Evolutionary conservation across 2,113 vertebrate species (phyloP).

Genomic region (Callithrix jacchus): DNA sequence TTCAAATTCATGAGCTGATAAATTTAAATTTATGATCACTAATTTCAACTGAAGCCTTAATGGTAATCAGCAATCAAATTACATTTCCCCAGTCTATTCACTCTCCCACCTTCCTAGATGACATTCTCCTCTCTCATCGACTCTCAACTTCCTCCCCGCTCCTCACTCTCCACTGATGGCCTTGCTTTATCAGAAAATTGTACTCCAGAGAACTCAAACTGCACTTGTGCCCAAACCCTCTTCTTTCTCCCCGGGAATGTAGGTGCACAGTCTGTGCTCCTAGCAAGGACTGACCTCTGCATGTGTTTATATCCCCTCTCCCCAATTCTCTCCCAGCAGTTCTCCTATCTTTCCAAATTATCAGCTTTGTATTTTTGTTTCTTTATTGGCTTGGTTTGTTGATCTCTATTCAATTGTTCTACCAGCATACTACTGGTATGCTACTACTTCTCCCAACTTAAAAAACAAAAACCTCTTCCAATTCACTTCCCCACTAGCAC

Average conservation of each 20-base stretch:
- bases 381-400: neutral
- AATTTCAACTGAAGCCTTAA: slow-evolving; percentile 50
- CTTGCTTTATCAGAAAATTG: neutral
- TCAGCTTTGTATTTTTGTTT: slow-evolving; percentile 22
- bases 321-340: neutral
- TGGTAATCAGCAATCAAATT: slow-evolving; percentile 53
- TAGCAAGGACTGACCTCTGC: neutral
- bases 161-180: neutral
- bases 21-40: slow-evolving; percentile 50
- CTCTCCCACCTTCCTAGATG: neutral
- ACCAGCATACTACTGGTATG: neutral
- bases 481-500: neutral
- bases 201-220: neutral
- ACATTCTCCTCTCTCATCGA: neutral
- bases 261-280: neutral
- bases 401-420: neutral
- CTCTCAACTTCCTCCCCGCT: neutral
- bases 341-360: neutral
- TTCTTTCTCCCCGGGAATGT: neutral
- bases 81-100: neutral
- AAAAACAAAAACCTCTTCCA: neutral
- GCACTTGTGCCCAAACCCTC: neutral
- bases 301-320: neutral
- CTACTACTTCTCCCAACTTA: neutral
- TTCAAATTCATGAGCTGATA: slow-evolving; percentile 44